Base-by-base conservation (phyloP, 2,113 vertebrate genomes). In the Neolamprologus hecqui region DNA sequence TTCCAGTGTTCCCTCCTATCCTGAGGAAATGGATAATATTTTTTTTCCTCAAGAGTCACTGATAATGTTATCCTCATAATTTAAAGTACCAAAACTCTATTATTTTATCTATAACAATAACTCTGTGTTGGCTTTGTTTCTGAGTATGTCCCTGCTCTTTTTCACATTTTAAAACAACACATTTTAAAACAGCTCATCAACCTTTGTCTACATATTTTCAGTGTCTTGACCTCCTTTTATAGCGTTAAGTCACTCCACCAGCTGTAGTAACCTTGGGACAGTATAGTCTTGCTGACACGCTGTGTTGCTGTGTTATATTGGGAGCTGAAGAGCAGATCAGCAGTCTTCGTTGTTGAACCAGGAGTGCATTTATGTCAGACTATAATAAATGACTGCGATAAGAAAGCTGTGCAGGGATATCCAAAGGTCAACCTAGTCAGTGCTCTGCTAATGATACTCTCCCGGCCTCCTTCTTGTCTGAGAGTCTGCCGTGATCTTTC, bases 361-460 rank as follows among this genome's bases (percentile, higher is more conserved):
- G 19, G 55, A 68, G 55, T 65, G 47, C 49, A 53, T 51, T 35
- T 40, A 82, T 65, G 75, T 58, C 77, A 70, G 23, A 6, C 57
- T 33, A 79, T 86, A 19, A 9, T 42, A 58, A 57, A 42, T 88
- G 28, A 53, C 21, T 81, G 57, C 47, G 86, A 86, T 57, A 75
- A 91, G 86, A 70, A 86, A 90, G 55, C 86, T 81, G 85, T 73
- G 23, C 49, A 21, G 47, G 81, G 86, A 85, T 83, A 86, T 90
- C 35, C 54, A 85, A 82, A 92, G 90, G 92, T 93, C 88, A 93
- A 81, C 83, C 73, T 79, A 26, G 31, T 83, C 81, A 90, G 40
- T 86, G 85, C 91, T 88, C 86, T 90, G 88, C 88, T 86, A 87
- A 81, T 47, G 84, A 87, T 35, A 63, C 42, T 28, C 28, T 60